These are phyloP conservation scores for Sylvicapra grimmia DNA, from an alignment of 2,113 vertebrate genomes.

Conservation along the genomic window DNA sequence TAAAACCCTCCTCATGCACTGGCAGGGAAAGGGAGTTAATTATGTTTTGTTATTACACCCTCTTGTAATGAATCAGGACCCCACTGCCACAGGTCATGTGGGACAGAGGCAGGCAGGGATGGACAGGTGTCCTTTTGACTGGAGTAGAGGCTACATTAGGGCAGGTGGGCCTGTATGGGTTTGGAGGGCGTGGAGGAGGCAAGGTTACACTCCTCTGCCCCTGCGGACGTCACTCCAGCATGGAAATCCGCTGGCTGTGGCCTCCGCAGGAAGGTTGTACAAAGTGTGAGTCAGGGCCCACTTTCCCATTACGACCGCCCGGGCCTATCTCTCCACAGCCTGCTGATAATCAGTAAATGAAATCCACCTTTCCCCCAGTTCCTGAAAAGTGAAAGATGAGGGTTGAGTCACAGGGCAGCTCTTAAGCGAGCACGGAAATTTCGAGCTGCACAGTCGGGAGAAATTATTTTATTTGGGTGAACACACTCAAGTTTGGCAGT, in stretches of 20 bases:
- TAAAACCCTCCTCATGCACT: neutral
- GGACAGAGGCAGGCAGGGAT: neutral
- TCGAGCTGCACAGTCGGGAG: neutral
- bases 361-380: slow-evolving; percentile 18
- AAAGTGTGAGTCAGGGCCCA: fast-evolving
- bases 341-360: slow-evolving; percentile 50
- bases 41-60: neutral
- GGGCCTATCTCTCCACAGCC: neutral
- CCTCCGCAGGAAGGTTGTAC: neutral
- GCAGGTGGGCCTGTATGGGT: neutral
- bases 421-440: neutral
- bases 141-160: neutral
- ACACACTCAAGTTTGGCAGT: slow-evolving; percentile 41
- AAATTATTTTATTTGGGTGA: slow-evolving; percentile 12
- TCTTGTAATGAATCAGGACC: neutral
- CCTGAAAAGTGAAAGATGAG: neutral
- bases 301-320: neutral
- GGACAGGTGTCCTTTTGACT: neutral
- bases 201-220: fast-evolving
- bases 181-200: neutral
- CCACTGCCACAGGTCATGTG: fast-evolving
- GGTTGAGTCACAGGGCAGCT: neutral
- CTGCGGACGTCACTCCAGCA: too few species aligned
- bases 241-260: neutral
- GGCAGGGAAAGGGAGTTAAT: fast-evolving